A percentile compares a stretch with the other conserved stretches of the same genome.
Evolutionary conservation across 2,888 invertebrate species (phyloP).

Genomic region (Folsomia candida): DNA sequence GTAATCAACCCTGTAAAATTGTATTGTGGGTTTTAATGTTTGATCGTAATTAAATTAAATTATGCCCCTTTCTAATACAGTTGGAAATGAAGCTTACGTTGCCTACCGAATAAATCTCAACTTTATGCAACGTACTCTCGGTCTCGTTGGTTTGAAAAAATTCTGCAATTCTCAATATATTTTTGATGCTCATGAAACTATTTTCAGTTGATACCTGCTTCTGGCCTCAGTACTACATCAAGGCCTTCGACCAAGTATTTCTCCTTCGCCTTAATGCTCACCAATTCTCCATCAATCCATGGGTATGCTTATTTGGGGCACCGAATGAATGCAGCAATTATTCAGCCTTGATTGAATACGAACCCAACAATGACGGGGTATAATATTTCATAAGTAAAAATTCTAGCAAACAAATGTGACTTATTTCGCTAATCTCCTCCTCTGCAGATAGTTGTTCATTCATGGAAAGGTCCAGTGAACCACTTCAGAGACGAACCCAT

Average conservation of each 20-base stretch:
- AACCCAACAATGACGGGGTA: slow-evolving; percentile 27
- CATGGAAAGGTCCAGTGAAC: slow-evolving; percentile 39
- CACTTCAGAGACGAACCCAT: slow-evolving; percentile 39
- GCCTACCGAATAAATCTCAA: slow-evolving; percentile 40
- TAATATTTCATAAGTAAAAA: background rate
- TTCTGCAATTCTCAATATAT: background rate
- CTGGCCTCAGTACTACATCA: slow-evolving; percentile 45
- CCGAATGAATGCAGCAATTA: slow-evolving; percentile 37
- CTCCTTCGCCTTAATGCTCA: slow-evolving; percentile 31
- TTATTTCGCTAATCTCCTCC: background rate
- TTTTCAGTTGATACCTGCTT: slow-evolving; percentile 29
- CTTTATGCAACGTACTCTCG: slow-evolving; percentile 17
- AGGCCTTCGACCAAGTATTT: slow-evolving; percentile 31
- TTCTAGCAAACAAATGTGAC: background rate
- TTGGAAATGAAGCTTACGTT: slow-evolving; percentile 29
- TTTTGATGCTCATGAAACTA: background rate
- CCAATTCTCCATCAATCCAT: slow-evolving; percentile 30
- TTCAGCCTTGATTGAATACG: slow-evolving; percentile 29
- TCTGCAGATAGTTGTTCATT: slow-evolving; percentile 19
- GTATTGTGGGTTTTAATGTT: too few species aligned
- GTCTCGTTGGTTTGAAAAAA: slow-evolving; percentile 6
- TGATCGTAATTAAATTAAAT: too few species aligned
- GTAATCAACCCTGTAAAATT: too few species aligned
- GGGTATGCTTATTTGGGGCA: slow-evolving; percentile 35
- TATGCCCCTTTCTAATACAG: too few species aligned